Base-by-base conservation (phyloP, 2,888 invertebrate species). In the Agrotis exclamationis region DNA sequence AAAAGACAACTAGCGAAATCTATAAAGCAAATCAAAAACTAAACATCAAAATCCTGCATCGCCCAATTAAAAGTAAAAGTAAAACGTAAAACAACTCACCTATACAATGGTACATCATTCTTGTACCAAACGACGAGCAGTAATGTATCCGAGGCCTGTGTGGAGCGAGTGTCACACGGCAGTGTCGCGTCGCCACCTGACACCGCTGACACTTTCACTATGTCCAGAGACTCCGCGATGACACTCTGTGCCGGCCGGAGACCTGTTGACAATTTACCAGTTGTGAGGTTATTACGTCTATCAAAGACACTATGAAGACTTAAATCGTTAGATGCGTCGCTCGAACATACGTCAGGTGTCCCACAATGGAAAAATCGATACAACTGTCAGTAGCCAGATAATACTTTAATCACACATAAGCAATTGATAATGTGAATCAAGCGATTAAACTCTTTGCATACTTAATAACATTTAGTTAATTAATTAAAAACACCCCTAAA, bases 111-210 rank as follows among this genome's bases (percentile, higher is more conserved):
- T 78, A 97, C 97, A 92, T 98, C 98, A 91, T 98, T 98, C 93
- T 98, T 98, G 93, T 99, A 99, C 99, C 99, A 99, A 65, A 98
- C 98, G 86, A 99, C 98, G 64, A 99, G 97, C 59, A 98, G 97
- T 74, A 98, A 97, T 76, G 97, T 97, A 94, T 99, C 99, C 86
- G 98, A 97, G 56, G 97, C 96, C 82, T 97, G 96, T 64, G 98
- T 97, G 58, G 98, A 97, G 82, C 97, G 97, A 85, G 98, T 98
- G 96, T 99, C 98, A 95, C 99, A 99, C 48, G 98, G 98, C 85
- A 99, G 97, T 87, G 97, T 97, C 67, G 98, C 98, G 86, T 97
- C 97, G 76, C 98, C 98, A 85, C 97, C 97, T 76, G 98, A 97
- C 89, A 98, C 97, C 28, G 98, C 98, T 85, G 97, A 97, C 85